Evolutionary conservation across 2,113 vertebrate species (phyloP), one percentile per base, ranked within the genome.

Genomic region (Pangasianodon hypophthalmus): DNA sequence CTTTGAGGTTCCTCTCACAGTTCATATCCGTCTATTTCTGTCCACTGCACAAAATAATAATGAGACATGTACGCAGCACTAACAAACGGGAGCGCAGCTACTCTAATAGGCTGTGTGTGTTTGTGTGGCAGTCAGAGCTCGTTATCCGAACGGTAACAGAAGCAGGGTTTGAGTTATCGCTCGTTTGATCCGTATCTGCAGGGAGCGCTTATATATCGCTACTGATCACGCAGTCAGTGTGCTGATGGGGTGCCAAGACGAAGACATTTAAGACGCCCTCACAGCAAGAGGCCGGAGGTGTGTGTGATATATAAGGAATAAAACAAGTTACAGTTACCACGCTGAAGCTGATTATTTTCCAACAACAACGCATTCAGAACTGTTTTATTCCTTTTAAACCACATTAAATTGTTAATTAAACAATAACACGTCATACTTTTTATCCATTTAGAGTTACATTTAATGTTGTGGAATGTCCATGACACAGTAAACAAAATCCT

Each of bases 81-180:
- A 67, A 67, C 64, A 86, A 19, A 26, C 71, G n/a, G 26, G 73
- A 79, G 26, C 26, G 26, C 14, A 46, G 32, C 24, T n/a, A 21
- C 80, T 73, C 14, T 73, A 86, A 73, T 37, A 73, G 85, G 6
- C 44, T 52, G 7, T 32, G 79, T 81, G 52, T 83, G 6, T 58
- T 37, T 84, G 37, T 62, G 56, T 3, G 56, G 58, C 56, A 84
- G 37, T 26, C 37, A 32, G 19, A 62, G 37, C 82, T 84, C 56
- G 37, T 84, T 80, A 87, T 64, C 75, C 7, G 67, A 52, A 88
- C 16, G 0, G 18, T 44, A 71, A 73, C 87, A 73, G 64, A 26
- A 37, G 46, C 32, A 50, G 41, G 24, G 81, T 32, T 88, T 48
- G 52, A 54, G 44, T 14, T 14, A 14, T 9, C 4, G 50, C 4